These are phyloP conservation scores for Cynocephalus volans DNA, from an alignment of 2,113 vertebrate genomes.

Conservation along the genomic window DNA sequence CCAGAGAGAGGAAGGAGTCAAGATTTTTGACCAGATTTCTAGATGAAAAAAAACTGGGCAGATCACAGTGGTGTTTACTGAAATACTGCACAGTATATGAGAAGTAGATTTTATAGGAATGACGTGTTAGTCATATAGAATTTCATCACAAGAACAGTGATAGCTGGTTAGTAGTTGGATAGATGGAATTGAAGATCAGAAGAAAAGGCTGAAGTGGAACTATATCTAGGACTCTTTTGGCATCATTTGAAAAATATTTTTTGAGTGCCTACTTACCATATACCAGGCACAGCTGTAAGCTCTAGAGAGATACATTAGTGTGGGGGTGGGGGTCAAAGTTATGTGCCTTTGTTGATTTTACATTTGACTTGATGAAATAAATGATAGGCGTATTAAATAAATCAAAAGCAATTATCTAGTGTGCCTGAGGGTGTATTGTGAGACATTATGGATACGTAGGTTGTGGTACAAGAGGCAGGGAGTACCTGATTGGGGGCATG, in stretches of 20 bases:
- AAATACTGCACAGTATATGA: not conserved
- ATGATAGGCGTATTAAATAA: not conserved
- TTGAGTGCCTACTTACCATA: not conserved
- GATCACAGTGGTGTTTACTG: not conserved
- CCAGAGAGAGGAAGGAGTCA: not conserved
- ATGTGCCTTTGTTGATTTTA: not conserved
- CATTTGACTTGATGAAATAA: not conserved
- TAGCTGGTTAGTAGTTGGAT: not conserved
- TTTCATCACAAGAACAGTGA: not conserved
- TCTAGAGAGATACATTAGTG: not conserved
- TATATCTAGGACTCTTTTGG: too few species aligned
- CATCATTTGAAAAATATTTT: not conserved
- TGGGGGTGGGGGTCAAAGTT: not conserved
- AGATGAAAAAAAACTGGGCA: not conserved
- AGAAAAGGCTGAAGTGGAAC: not conserved
- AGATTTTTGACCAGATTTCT: not conserved
- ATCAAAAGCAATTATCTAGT: not conserved
- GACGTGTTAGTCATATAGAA: not conserved
- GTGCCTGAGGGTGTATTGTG: not conserved
- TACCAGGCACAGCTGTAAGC: not conserved
- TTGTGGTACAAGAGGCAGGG: not conserved
- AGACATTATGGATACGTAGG: not conserved
- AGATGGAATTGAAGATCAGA: not conserved
- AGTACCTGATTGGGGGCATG: not conserved
- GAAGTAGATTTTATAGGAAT: not conserved